Conservation (phyloP, 2,113 vertebrate genomes). For the Felis chaus region DNA sequence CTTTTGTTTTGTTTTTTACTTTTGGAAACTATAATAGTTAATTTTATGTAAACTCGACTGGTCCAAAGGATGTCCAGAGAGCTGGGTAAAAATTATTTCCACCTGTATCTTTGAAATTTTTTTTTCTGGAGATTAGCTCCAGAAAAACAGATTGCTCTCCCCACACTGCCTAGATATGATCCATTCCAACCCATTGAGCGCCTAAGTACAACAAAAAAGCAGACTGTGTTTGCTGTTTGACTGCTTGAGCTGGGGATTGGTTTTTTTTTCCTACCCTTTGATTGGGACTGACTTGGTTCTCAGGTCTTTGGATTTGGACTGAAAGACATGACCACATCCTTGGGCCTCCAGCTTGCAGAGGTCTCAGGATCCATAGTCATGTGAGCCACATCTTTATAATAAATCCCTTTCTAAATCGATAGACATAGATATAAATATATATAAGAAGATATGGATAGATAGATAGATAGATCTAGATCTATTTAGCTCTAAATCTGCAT, state of each 20-base stretch:
- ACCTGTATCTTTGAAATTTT: not conserved
- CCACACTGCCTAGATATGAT: not conserved
- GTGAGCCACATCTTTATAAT: not conserved
- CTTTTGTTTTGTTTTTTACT: not conserved
- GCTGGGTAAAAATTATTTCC: not conserved
- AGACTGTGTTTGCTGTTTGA: not conserved
- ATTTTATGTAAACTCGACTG: not conserved
- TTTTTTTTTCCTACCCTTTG: not conserved
- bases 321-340: not conserved
- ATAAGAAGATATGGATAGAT: not conserved
- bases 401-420: not conserved
- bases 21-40: not conserved
- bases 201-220: not conserved
- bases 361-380: not conserved
- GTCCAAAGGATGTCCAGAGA: not conserved
- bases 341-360: not conserved
- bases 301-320: not conserved
- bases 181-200: not conserved
- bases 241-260: not conserved
- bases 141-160: not conserved
- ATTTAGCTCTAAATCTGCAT: not conserved
- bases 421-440: not conserved
- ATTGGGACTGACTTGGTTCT: not conserved
- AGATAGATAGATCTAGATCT: not conserved
- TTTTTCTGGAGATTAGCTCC: not conserved